Conservation (phyloP, 2,113 vertebrate genomes). For the Camelus bactrianus region DNA sequence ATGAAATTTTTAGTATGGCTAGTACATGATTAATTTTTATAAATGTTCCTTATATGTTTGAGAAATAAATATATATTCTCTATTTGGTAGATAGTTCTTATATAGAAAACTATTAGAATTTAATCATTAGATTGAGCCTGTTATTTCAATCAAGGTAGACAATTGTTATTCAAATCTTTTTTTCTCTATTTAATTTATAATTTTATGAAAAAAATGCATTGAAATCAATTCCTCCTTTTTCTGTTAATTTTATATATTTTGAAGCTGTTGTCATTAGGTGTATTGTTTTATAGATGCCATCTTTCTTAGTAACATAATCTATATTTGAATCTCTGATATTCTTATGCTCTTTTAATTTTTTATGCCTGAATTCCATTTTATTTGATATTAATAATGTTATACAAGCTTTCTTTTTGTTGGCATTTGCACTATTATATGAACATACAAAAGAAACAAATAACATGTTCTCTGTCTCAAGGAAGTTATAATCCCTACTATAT, state of each 20-base stretch:
- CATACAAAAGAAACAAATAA: neutral
- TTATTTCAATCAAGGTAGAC: neutral
- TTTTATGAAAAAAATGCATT: neutral
- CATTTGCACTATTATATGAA: neutral
- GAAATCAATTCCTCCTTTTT: neutral
- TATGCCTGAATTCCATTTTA: slow-evolving; percentile 35
- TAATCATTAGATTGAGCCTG: neutral
- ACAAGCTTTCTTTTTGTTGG: neutral
- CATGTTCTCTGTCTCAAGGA: neutral
- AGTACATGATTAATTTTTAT: neutral
- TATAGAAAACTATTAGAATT: neutral
- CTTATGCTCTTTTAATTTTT: neutral
- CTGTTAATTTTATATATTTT: slow-evolving; percentile 1
- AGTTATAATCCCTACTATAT: neutral
- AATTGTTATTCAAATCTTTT: neutral
- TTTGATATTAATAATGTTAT: neutral
- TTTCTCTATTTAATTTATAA: neutral
- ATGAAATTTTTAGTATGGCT: neutral
- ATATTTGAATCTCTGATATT: neutral
- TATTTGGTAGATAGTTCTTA: neutral
- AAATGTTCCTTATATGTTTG: neutral
- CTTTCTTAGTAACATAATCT: slow-evolving; percentile 40
- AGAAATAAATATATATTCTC: slow-evolving; percentile 15
- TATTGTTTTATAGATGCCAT: neutral
- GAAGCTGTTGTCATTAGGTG: neutral